Evolutionary conservation across 1,140 invertebrate species (phyloP).

Genomic region (Drosophila melanogaster): Release_6_plus_ISO1_MT NT_033777.3:24414001-24414500

Average conservation of each 20-base stretch:
- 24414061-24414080: background rate
- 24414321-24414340: slow-evolving; percentile 59
- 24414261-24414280: slow-evolving; percentile 64
- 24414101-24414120: slow-evolving; percentile 23
- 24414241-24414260: slow-evolving; percentile 71
- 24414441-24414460: slow-evolving; percentile 1
- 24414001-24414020: no score
- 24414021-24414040: background rate
- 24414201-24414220: slow-evolving; percentile 49
- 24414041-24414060: background rate
- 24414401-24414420: slow-evolving; percentile 57
- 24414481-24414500: slow-evolving; percentile 48
- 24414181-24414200: slow-evolving; percentile 72
- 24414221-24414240: slow-evolving; percentile 62
- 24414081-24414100: background rate
- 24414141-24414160: slow-evolving; percentile 33
- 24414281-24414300: slow-evolving; percentile 53
- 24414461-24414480: background rate
- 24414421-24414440: slow-evolving; percentile 18
- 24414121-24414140: slow-evolving; percentile 25
- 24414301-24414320: slow-evolving; percentile 72
- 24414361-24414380: slow-evolving; percentile 45
- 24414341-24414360: background rate
- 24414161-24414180: slow-evolving; percentile 48
- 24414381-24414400: slow-evolving; percentile 37